phyloP scores from a whole-genome alignment of 2,797 vertebrate species.

The Odontamblyopus lacepedii region DNA sequence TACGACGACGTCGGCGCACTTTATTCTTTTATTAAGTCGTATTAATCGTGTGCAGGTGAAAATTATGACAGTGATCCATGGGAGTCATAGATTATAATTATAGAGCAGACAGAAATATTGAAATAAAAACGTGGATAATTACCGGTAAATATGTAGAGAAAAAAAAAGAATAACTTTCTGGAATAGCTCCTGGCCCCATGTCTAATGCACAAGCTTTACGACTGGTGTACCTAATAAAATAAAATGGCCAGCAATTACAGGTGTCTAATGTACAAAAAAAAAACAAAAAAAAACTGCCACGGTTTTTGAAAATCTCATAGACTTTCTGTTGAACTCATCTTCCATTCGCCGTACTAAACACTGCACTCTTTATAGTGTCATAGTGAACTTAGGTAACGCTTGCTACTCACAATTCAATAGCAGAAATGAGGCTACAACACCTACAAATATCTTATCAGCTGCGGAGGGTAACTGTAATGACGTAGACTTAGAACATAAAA shows the following conservation, averaged over 20 bases:
- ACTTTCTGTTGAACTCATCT: conserved; percentile 49
- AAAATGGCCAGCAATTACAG: neutral
- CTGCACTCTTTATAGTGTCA: conserved; percentile 34
- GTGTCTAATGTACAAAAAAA: neutral
- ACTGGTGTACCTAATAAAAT: neutral
- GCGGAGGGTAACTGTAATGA: conserved; percentile 61
- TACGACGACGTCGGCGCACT: no score
- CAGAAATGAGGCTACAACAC: conserved; percentile 32
- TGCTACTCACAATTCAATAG: conserved; percentile 33
- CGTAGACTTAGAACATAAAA: conserved; percentile 63
- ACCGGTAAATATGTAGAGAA: no score
- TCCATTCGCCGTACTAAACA: conserved; percentile 3
- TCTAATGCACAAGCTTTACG: neutral
- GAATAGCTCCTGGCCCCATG: no score
- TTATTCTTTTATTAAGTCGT: no score
- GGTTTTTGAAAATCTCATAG: conserved; percentile 19
- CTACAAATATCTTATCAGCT: conserved; percentile 64
- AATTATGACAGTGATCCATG: no score
- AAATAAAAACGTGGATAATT: no score
- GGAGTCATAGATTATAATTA: no score
- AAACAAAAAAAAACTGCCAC: neutral
- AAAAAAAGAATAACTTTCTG: no score
- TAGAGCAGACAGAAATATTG: no score
- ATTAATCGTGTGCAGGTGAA: no score
- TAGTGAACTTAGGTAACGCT: conserved; percentile 39